Conservation (phyloP, 2,888 invertebrate genomes). For the Norana najaformis region DNA sequence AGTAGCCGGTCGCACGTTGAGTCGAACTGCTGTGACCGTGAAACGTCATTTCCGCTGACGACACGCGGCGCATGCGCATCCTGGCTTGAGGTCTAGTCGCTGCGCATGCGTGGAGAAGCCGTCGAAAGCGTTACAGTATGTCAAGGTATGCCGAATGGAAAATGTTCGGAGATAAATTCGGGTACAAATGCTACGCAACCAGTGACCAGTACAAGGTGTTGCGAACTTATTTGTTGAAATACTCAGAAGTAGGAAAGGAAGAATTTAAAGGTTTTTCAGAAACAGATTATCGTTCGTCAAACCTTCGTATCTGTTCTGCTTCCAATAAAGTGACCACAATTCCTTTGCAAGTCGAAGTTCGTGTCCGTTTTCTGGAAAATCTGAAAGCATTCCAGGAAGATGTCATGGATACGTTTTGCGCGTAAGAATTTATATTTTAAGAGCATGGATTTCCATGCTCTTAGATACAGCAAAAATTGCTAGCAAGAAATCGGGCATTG, state of each 20-base stretch:
- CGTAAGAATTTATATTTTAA: too few relatives aligned
- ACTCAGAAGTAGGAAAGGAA: not conserved
- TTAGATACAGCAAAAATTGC: too few relatives aligned
- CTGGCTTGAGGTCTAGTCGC: not conserved
- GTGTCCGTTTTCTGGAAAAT: not conserved
- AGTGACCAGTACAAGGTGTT: not conserved
- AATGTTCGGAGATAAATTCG: not conserved
- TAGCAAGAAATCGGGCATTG: too few relatives aligned
- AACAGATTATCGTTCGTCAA: not conserved
- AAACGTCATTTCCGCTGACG: slow-evolving; percentile 20
- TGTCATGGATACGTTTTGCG: not conserved
- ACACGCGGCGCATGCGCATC: slow-evolving; percentile 10
- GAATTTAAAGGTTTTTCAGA: not conserved
- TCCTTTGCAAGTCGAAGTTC: not conserved
- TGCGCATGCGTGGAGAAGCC: not conserved
- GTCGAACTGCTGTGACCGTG: not conserved
- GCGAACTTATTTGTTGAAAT: not conserved
- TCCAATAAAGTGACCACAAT: not conserved
- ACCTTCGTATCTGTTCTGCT: too few relatives aligned
- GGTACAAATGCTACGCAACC: not conserved
- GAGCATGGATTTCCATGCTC: too few relatives aligned
- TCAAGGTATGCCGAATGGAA: not conserved
- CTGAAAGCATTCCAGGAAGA: not conserved
- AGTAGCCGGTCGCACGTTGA: not conserved
- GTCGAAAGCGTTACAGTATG: not conserved